A percentile compares a stretch with the other conserved stretches of the same genome.
Conservation (phyloP, 2,797 vertebrate species). For the Anguilla anguilla region DNA sequence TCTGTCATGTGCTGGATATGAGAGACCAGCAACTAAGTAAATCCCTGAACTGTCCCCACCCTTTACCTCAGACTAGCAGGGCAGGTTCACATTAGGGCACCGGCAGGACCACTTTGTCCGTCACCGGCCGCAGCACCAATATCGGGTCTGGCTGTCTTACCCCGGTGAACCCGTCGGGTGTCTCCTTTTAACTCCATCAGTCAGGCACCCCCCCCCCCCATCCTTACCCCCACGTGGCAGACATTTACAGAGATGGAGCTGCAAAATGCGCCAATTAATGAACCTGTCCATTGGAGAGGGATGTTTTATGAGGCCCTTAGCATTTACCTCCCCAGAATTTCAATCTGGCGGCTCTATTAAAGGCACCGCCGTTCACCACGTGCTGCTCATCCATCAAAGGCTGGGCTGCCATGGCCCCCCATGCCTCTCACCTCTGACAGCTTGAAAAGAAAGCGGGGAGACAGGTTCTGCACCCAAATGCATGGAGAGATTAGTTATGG, state of each 20-base stretch:
- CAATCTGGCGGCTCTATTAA: conserved; percentile 79
- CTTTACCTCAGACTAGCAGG: background rate
- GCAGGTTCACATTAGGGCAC: background rate
- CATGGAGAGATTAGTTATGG: conserved; percentile 4
- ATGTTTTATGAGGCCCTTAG: conserved; percentile 83
- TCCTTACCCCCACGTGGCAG: background rate
- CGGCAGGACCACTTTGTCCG: background rate
- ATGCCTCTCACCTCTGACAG: conserved; percentile 58
- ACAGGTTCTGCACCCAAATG: background rate
- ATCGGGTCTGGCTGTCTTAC: background rate
- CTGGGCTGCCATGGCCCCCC: background rate
- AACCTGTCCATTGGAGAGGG: conserved; percentile 53
- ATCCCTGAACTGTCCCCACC: background rate
- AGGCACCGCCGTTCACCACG: conserved; percentile 71
- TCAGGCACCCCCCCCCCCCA: background rate
- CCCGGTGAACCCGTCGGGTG: background rate
- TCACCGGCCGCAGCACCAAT: background rate
- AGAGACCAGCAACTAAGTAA: background rate
- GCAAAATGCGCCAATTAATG: conserved; percentile 26
- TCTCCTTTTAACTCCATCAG: conserved; percentile 12
- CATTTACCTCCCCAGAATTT: conserved; percentile 79
- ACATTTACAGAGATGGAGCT: conserved; percentile 23
- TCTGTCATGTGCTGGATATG: background rate
- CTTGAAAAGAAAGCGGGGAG: conserved; percentile 41
- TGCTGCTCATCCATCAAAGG: conserved; percentile 74